Evolutionary conservation across 2,797 vertebrate species (phyloP).

Genomic region (Chromis chromis): DNA sequence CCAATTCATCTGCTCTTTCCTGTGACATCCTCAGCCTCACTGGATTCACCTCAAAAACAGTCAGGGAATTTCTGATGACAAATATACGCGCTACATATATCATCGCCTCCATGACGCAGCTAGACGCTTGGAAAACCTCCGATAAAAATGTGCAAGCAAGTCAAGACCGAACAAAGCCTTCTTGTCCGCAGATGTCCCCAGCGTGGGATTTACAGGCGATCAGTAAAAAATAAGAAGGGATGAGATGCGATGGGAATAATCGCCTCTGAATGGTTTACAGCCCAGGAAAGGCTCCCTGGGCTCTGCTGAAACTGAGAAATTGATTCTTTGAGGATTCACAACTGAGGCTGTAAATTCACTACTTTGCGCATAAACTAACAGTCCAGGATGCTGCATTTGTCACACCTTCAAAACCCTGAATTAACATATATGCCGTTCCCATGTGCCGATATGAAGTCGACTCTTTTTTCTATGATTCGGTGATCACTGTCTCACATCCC

Average conservation of each 20-base stretch:
- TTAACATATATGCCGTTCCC: slow-evolving; percentile 1
- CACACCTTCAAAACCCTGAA: slow-evolving; percentile 3
- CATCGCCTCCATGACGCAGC: background rate
- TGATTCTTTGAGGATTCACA: slow-evolving; percentile 43
- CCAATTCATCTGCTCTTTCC: slow-evolving; percentile 7
- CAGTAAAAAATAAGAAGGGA: slow-evolving; percentile 40
- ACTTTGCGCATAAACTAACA: slow-evolving; percentile 15
- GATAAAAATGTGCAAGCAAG: slow-evolving; percentile 13
- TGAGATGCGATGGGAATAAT: slow-evolving; percentile 56
- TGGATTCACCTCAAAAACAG: slow-evolving; percentile 20
- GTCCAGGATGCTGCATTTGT: slow-evolving; percentile 23
- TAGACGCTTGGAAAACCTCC: slow-evolving; percentile 19
- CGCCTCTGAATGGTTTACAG: slow-evolving; percentile 51
- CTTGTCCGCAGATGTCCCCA: slow-evolving; percentile 14
- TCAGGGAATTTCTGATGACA: background rate
- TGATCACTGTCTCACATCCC: slow-evolving; percentile 8
- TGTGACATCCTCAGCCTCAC: background rate
- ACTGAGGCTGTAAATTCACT: slow-evolving; percentile 48
- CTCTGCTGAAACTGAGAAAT: slow-evolving; percentile 43
- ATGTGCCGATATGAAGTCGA: background rate
- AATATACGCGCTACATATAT: background rate
- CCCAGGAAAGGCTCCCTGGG: slow-evolving; percentile 27
- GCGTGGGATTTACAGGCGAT: slow-evolving; percentile 43
- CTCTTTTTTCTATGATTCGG: slow-evolving; percentile 18
- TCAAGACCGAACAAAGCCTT: slow-evolving; percentile 31